Conservation (phyloP, 2,888 invertebrate genomes). For the Ferdinandea cuprea region DNA sequence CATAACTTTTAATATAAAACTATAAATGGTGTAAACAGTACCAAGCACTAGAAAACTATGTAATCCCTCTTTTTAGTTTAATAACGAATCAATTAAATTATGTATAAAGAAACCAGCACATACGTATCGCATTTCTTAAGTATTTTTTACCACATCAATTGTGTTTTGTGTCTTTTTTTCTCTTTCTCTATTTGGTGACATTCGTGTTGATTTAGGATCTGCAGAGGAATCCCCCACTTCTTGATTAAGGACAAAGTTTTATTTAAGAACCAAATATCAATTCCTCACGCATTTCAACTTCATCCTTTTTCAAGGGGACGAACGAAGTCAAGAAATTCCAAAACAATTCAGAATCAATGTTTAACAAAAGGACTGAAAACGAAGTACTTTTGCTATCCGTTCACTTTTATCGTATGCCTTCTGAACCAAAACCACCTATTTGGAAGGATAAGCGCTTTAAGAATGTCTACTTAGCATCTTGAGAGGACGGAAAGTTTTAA, state of each 20-base stretch:
- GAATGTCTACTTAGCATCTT: conserved; percentile 16
- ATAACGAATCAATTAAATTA: too few species aligned
- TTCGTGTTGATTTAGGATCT: conserved; percentile 24
- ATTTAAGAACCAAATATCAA: conserved; percentile 22
- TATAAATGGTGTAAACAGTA: too few species aligned
- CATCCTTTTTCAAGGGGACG: background rate
- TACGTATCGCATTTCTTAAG: too few species aligned
- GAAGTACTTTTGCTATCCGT: conserved; percentile 1
- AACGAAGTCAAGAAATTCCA: conserved; percentile 17
- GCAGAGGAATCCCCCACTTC: background rate
- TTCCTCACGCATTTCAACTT: conserved; percentile 15
- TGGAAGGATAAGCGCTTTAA: background rate
- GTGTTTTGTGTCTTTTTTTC: background rate
- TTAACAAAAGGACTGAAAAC: conserved; percentile 12
- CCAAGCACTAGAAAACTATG: too few species aligned
- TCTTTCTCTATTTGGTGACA: background rate
- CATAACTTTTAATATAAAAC: too few species aligned
- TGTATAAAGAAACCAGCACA: too few species aligned
- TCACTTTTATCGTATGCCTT: conserved; percentile 8
- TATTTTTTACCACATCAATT: background rate
- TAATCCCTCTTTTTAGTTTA: too few species aligned
- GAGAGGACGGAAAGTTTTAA: conserved; percentile 18
- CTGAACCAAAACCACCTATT: background rate
- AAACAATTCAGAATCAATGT: conserved; percentile 25
- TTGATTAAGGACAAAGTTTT: conserved; percentile 32